phyloP scores from a whole-genome alignment of 2,113 vertebrate species.

The zebrafish (Danio rerio) region DNA sequence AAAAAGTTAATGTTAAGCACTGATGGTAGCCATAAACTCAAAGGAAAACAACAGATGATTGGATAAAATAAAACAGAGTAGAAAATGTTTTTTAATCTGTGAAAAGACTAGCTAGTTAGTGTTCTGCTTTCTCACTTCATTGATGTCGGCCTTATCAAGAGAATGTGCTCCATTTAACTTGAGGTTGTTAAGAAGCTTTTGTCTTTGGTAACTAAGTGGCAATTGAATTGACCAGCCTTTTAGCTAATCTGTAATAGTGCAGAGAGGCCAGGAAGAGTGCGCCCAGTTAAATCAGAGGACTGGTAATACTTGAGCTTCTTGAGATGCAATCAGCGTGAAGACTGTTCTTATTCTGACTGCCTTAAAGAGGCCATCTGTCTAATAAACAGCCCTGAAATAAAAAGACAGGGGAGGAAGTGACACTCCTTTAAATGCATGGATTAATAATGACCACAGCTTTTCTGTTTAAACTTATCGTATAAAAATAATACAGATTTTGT shows the following conservation, averaged over 20 bases:
- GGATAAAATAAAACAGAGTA: no score
- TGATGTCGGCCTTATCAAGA: slow-evolving; percentile 6
- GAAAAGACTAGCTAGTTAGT: not conserved
- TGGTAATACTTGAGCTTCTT: slow-evolving; percentile 28
- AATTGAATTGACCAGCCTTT: slow-evolving; percentile 35
- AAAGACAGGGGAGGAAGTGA: not conserved
- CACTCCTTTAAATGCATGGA: slow-evolving; percentile 6
- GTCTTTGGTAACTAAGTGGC: slow-evolving; percentile 36
- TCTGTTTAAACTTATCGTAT: not conserved
- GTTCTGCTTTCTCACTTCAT: slow-evolving; percentile 7
- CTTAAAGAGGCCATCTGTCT: slow-evolving; percentile 17
- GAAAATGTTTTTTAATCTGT: not conserved
- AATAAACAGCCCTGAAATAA: slow-evolving; percentile 4
- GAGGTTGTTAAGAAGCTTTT: slow-evolving; percentile 36
- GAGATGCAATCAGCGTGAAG: slow-evolving; percentile 35
- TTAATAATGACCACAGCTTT: not conserved
- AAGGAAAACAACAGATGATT: no score
- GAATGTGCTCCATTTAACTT: slow-evolving; percentile 35
- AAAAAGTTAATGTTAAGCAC: no score
- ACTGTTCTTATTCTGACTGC: not conserved
- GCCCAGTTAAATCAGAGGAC: slow-evolving; percentile 27
- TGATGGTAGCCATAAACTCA: no score
- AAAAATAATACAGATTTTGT: not conserved
- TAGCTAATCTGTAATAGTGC: slow-evolving; percentile 41
- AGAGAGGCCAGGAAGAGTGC: slow-evolving; percentile 29